Evolutionary conservation across 2,113 vertebrate genomes (phyloP), one percentile per base, ranked within the genome.

Genomic region (Chloroceryle aenea): DNA sequence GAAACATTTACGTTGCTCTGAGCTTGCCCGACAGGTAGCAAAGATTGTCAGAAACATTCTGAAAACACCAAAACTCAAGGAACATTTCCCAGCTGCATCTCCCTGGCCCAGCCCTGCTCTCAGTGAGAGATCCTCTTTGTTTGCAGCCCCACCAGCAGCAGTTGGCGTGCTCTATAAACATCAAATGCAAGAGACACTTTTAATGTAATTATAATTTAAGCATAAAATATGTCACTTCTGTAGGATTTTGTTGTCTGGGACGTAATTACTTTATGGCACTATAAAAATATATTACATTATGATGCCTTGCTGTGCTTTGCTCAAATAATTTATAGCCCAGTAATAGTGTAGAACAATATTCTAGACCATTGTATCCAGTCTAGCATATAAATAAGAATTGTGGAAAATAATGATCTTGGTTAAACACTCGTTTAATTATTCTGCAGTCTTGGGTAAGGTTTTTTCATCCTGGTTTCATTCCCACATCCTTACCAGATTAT

Each of bases 121-220:
- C 34, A 5, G 3, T n/a, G 67, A 74, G 71, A 48, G 64, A 53
- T 61, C 8, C 6, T 63, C 90, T 15, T 94, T 43, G 75, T 80
- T 63, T 59, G 8, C 25, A 7, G 74, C 81, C 91, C 36, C n/a
- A 67, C 12, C 1, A 34, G 43, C 62, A 73, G 75, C 53, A 69
- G 68, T 64, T 50, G 16, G 77, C 71, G 77, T 1, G 10, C 80
- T 89, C 95, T 45, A 58, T 90, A 95, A 86, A 89, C 93, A 25
- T 58, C 2, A 26, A 93, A 85, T 61, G 89, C 83, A 89, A 93
- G 95, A 90, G 95, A 78, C 20, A 38, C 82, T 95, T 93, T 92
- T 56, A 91, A 97, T 92, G 95, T 94, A 95, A 97, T 98, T 97
- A 95, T 92, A 95, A 96, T 96, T 95, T 96, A 95, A 95, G 93